phyloP scores from a whole-genome alignment of 2,113 vertebrate species.

The Eulacestoma nigropectus region DNA sequence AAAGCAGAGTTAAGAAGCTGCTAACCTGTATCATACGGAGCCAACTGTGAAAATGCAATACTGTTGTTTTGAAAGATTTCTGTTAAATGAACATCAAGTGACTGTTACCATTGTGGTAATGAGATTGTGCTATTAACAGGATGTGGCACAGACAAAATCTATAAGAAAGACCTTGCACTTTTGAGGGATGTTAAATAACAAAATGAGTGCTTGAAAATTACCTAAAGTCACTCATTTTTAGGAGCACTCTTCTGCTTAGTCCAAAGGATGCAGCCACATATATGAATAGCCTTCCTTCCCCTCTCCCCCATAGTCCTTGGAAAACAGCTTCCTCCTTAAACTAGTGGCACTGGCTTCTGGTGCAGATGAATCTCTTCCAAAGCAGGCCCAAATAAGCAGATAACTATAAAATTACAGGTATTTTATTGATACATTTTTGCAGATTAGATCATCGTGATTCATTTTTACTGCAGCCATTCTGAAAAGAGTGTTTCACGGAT shows the following conservation, averaged over 20 bases:
- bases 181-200: conserved; percentile 49
- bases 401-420: not conserved
- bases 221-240: not conserved
- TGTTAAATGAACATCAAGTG: conserved; percentile 21
- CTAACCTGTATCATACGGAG: conserved; percentile 13
- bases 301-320: not conserved
- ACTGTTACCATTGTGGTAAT: conserved; percentile 60
- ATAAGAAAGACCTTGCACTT: conserved; percentile 18
- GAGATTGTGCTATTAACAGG: conserved; percentile 48
- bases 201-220: conserved; percentile 1
- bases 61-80: conserved; percentile 51
- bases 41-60: conserved; percentile 22
- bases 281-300: not conserved
- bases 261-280: not conserved
- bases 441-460: not conserved
- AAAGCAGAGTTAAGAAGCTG: conserved; percentile 40
- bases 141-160: conserved; percentile 55
- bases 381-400: not conserved
- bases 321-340: not conserved
- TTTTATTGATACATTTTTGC: not conserved
- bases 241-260: not conserved
- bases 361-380: not conserved
- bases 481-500: not conserved
- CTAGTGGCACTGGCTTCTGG: not conserved
- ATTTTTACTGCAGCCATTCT: not conserved